These are phyloP conservation scores for Suncus etruscus DNA, from an alignment of 2,113 vertebrate genomes.

Conservation along the genomic window DNA sequence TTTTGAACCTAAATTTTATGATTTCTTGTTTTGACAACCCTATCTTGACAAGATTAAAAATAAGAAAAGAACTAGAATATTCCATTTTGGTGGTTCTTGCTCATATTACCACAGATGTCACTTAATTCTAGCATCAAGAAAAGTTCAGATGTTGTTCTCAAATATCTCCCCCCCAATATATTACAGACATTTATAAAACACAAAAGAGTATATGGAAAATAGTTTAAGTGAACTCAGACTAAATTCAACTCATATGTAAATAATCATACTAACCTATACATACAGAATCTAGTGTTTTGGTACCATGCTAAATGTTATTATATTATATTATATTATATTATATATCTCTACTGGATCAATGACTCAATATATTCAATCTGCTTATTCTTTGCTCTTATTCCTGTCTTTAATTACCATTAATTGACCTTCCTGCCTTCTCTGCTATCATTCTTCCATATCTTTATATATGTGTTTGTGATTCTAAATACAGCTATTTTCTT, in stretches of 20 bases:
- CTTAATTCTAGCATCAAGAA: background rate
- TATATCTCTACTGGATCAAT: background rate
- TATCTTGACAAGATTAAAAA: conserved; percentile 24
- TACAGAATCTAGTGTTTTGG: background rate
- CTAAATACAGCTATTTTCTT: background rate
- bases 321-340: background rate
- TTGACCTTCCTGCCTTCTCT: background rate
- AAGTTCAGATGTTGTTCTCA: background rate
- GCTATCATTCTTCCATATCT: background rate
- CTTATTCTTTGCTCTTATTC: background rate
- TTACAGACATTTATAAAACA: background rate
- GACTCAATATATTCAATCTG: background rate
- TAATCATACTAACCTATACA: background rate
- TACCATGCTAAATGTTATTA: background rate
- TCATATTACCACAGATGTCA: background rate
- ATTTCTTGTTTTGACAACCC: background rate
- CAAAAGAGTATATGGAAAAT: background rate
- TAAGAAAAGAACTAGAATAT: background rate
- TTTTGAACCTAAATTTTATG: conserved; percentile 6
- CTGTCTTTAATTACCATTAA: background rate
- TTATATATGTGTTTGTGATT: background rate
- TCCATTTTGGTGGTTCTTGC: background rate
- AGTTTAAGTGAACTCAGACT: background rate
- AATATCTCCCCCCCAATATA: background rate
- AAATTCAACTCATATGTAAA: background rate